Percentiles rank a stretch among this genome's conserved stretches.
Evolutionary conservation across 2,113 vertebrate species (phyloP).

Genomic region (Paracanthobrama guichenoti): DNA sequence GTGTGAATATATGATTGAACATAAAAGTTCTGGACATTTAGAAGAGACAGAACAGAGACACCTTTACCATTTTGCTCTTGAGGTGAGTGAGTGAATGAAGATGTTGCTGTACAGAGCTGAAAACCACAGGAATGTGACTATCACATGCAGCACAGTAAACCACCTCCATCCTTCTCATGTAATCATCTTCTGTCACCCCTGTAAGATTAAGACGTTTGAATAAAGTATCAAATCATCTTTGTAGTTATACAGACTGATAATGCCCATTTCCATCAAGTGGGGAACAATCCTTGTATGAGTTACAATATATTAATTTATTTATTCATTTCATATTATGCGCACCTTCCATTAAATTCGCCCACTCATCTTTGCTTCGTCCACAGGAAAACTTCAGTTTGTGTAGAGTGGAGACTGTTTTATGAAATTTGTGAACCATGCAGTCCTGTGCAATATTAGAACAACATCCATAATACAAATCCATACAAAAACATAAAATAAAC

Average conservation of each 20-base stretch:
- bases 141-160: slow-evolving; percentile 85
- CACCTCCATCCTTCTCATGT: slow-evolving; percentile 87
- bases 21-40: not conserved
- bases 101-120: slow-evolving; percentile 83
- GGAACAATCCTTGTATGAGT: not conserved
- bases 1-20: no score
- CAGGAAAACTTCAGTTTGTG: slow-evolving; percentile 70
- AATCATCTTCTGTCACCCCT: slow-evolving; percentile 84
- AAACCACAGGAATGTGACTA: slow-evolving; percentile 81
- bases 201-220: slow-evolving; percentile 3
- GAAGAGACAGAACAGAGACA: not conserved
- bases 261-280: not conserved
- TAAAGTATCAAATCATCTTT: not conserved
- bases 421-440: slow-evolving; percentile 88
- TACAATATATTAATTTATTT: not conserved
- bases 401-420: slow-evolving; percentile 78
- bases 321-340: not conserved
- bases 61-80: slow-evolving; percentile 79
- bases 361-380: slow-evolving; percentile 40
- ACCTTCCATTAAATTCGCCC: slow-evolving; percentile 54
- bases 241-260: not conserved
- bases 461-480: not conserved
- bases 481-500: not conserved
- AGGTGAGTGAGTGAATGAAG: slow-evolving; percentile 80
- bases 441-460: slow-evolving; percentile 70